Base-by-base conservation (phyloP, 2,888 invertebrate genomes). In the Lycia hirtaria region DNA sequence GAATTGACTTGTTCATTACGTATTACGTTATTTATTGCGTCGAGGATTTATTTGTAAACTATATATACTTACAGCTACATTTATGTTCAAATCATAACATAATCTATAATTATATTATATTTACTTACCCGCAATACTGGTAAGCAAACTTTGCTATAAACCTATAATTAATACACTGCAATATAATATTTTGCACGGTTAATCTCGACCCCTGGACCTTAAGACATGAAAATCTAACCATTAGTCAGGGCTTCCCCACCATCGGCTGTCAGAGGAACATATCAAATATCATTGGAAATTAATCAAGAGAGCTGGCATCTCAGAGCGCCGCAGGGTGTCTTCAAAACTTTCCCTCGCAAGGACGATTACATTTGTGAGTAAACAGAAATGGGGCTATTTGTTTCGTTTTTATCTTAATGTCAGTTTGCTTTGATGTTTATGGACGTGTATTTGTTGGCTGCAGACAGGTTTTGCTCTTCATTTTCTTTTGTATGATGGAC, bases 211-310 rank as follows among this genome's bases (percentile, higher is more conserved):
- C 64, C 48, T 66, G 69, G 75, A 73, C 79, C 80, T 68, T 68
- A n/a, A 73, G 73, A 80, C 82, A 84, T 75, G 83, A 85, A 83
- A 85, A 85, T 87, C 87, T 82, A 78, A 77, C 81, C 84, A 88
- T 91, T 90, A 85, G 87, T 90, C 86, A 82, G 80, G 66, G 69
- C 76, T 81, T 83, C 88, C 82, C 75, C 70, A 73, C 70, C 70
- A 73, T 73, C 66, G 70, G 69, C 77, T 75, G 78, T 83, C 85
- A 83, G 83, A 85, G 71, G 81, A 83, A 87, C 85, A 80, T 88
- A 89, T 89, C 88, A 87, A 88, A 88, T 88, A 84, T 88, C 88
- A 87, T 81, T 84, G 69, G 82, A 87, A 86, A 89, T 89, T 88
- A 88, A 88, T 89, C 86, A 83, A 72, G 72, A 73, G 71, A 77